Conservation (phyloP, 2,113 vertebrate genomes). For the Zosterops hypoxanthus region DNA sequence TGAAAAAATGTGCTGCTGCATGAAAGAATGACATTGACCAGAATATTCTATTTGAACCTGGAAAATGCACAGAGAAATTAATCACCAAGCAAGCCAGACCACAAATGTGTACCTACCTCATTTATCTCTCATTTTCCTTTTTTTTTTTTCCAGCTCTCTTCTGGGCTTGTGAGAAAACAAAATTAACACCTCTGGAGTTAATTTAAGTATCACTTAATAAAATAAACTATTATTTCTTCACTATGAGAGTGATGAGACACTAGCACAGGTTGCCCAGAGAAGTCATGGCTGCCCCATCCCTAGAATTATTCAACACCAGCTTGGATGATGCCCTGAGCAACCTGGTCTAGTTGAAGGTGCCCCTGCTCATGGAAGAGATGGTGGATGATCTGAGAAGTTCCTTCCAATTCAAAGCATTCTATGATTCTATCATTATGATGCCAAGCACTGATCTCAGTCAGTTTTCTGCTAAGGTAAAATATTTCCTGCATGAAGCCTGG, state of each 20-base stretch:
- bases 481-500: not conserved
- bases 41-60: not conserved
- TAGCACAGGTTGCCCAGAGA: not conserved
- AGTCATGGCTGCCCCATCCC: not conserved
- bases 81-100: not conserved
- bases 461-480: constrained; percentile 27
- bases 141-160: not conserved
- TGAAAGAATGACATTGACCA: not conserved
- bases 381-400: not conserved
- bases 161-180: not conserved
- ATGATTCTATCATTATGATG: not conserved
- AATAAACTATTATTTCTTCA: not conserved
- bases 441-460: not conserved
- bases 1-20: not conserved
- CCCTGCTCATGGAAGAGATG: not conserved
- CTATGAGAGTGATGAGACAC: not conserved
- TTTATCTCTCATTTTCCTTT: not conserved
- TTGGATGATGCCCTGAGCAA: not conserved
- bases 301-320: not conserved
- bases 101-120: not conserved
- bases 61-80: constrained; percentile 10
- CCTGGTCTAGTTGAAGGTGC: not conserved
- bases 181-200: not conserved
- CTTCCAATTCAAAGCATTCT: not conserved
- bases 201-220: not conserved